Base-by-base conservation (phyloP, 2,113 vertebrate species). In the Taurulus bubalis region DNA sequence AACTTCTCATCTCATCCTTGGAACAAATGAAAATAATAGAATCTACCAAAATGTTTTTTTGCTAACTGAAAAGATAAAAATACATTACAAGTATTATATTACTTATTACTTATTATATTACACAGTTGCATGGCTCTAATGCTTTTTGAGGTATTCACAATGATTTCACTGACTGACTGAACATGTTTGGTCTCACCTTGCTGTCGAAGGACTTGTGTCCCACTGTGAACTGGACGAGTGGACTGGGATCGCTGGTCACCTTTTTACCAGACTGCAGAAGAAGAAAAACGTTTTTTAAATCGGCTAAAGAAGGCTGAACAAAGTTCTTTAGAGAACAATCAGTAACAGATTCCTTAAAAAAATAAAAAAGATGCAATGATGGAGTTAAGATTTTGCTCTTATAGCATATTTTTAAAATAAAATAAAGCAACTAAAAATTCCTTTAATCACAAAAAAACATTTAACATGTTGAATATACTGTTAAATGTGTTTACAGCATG, bases 241-340 rank as follows among this genome's bases (percentile, higher is more conserved):
- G 98, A 83, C 94, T 98, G 71, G 98, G 98, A 66, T 96, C 97
- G 86, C 97, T 98, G 93, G 95, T 97, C 76, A 98, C 94, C 89
- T 99, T 99, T 93, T 98, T 99, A 80, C 96, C 96, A 22, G 96
- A 96, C 98, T 99, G 90, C 42, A 94, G 79, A 88, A n/a, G 83
- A 86, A 56, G n/a, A 36, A 42, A 47, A 75, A 81, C 10, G 20
- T 3, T 64, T 82, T 84, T 60, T 76, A 2, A 74, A 68, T 80
- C 42, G 16, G 14, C 1, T 32, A 32, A 58, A 6, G n/a, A 22
- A 8, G 24, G 24, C 53, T 5, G 63, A 45, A 4, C 10, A 10
- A n/a, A 5, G 40, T 28, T 66, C 24, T 47, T n/a, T 60, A 47
- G 2, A 18, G 12, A 16, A 51, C 26, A 64, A 38, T 22, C 26